These are phyloP conservation scores for Lampris incognitus DNA, from an alignment of 2,113 vertebrate species.

Conservation along the genomic window DNA sequence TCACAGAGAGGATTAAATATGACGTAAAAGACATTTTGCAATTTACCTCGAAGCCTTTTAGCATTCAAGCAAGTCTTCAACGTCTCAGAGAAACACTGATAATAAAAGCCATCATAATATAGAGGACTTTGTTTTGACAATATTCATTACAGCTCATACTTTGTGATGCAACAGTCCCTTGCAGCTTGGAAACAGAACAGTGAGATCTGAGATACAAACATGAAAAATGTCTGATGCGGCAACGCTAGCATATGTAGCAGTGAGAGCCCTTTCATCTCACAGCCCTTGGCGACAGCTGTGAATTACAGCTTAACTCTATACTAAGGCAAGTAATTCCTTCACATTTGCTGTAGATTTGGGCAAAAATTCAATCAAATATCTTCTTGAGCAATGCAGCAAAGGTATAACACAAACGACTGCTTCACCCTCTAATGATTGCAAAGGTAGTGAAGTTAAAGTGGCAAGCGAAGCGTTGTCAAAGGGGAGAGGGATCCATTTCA, in stretches of 20 bases:
- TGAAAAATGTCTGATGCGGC: slow-evolving; percentile 21
- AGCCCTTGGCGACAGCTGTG: slow-evolving; percentile 47
- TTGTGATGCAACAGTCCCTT: slow-evolving; percentile 9
- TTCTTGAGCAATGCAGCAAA: slow-evolving; percentile 35
- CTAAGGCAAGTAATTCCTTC: slow-evolving; percentile 38
- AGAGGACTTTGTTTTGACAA: slow-evolving; percentile 18
- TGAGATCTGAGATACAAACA: slow-evolving; percentile 38
- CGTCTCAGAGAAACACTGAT: slow-evolving; percentile 12
- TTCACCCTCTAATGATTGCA: slow-evolving; percentile 10
- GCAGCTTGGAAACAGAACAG: slow-evolving; percentile 5
- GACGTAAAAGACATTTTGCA: neutral
- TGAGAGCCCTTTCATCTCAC: slow-evolving; percentile 41
- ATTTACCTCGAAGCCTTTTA: slow-evolving; percentile 7
- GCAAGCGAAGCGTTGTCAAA: slow-evolving; percentile 32
- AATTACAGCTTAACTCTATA: slow-evolving; percentile 49
- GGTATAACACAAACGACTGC: slow-evolving; percentile 28
- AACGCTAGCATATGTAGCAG: slow-evolving; percentile 8
- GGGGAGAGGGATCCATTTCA: slow-evolving; percentile 25
- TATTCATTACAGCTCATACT: slow-evolving; percentile 13
- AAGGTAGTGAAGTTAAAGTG: slow-evolving; percentile 4
- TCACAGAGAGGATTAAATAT: neutral
- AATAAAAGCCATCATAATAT: neutral
- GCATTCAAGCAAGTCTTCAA: slow-evolving; percentile 19
- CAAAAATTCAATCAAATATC: slow-evolving; percentile 50
- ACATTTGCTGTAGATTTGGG: slow-evolving; percentile 42